Conservation (phyloP, 2,888 invertebrate species). For the Caenorhabditis auriculariae region DNA sequence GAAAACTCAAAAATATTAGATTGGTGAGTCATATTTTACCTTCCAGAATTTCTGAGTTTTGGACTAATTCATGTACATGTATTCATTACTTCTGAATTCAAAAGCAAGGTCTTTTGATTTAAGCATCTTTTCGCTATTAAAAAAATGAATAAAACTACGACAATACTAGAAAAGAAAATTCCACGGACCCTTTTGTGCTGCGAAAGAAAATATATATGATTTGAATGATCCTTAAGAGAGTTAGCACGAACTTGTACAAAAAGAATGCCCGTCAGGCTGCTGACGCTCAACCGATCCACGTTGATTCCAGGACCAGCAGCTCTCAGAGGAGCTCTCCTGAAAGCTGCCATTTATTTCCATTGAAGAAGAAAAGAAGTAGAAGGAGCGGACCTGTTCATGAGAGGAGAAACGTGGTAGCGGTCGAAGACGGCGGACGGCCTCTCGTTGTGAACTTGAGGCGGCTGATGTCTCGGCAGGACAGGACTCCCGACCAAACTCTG, state of each 20-base stretch:
- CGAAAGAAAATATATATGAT: too few relatives aligned
- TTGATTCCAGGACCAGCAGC: constrained; percentile 62
- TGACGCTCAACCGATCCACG: constrained; percentile 55
- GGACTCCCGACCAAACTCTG: constrained; percentile 47
- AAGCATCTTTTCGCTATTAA: too few relatives aligned
- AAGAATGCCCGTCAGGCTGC: constrained; percentile 55
- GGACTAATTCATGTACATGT: too few relatives aligned
- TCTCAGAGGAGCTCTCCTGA: constrained; percentile 51
- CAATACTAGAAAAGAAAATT: too few relatives aligned
- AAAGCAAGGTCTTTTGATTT: too few relatives aligned
- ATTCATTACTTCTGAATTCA: too few relatives aligned
- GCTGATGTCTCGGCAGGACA: constrained; percentile 33
- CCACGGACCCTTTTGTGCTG: too few relatives aligned
- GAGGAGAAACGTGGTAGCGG: constrained; percentile 58
- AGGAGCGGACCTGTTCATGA: constrained; percentile 47
- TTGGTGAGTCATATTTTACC: too few relatives aligned
- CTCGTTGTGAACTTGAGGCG: constrained; percentile 26
- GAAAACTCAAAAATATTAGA: too few relatives aligned
- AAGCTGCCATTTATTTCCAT: neutral
- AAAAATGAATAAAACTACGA: too few relatives aligned
- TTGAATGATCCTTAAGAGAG: too few relatives aligned
- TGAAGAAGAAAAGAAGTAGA: neutral
- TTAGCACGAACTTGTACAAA: constrained; percentile 49
- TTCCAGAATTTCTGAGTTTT: too few relatives aligned
- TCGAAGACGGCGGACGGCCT: constrained; percentile 43